Evolutionary conservation across 1,140 invertebrate genomes (phyloP), one percentile per base, ranked within the genome.

Genomic region (Aporrectodea caliginosa): DNA sequence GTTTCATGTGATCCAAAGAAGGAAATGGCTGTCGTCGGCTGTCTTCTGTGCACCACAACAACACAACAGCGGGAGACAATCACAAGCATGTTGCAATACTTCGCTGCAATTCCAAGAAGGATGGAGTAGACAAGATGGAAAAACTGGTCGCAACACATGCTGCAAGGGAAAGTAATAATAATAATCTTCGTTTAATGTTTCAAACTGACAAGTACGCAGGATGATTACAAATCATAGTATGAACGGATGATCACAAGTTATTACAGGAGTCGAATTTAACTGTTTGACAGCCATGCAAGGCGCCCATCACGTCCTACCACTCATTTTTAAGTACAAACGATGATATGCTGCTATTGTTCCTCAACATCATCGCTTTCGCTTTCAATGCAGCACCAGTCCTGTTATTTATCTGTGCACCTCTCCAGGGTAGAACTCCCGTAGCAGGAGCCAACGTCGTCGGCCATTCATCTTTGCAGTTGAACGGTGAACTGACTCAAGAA

Each of bases 1-100:
- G 78, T 82, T 22, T 83, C 79, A 2, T 82, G 83, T 82, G 77
- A 79, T 31, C 68, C 81, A 0, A 84, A 84, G 76, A 82, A 84
- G 72, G 80, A 81, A 22, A 82, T 79, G 79, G 32, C 34, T 35
- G 78, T 79, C 32, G 68, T 78, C 12, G 79, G 68, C 30, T 81
- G 14, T 79, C 74, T 1, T 74, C 80, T 70, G 16, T 79, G 43
- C 80, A 81, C 70, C 34, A 75, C 68, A 68, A 79, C 68, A 32
- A 29, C 22, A 27, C 32, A 30, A 35, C 70, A 1, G 77, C 74
- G 35, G 35, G 16, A 2, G 69, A 75, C 35, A 75, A 68, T n/a
- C 77, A 82, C 29, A 81, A 79, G 35, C 78, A 75, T 34, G 34
- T 75, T 31, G 33, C 78, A 22, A 82, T 82, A 16, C 35, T 75